A percentile compares a stretch with the other conserved stretches of the same genome.
These are phyloP conservation scores for Cynoglossus semilaevis DNA, from an alignment of 2,113 vertebrate species.

Conservation along the genomic window DNA sequence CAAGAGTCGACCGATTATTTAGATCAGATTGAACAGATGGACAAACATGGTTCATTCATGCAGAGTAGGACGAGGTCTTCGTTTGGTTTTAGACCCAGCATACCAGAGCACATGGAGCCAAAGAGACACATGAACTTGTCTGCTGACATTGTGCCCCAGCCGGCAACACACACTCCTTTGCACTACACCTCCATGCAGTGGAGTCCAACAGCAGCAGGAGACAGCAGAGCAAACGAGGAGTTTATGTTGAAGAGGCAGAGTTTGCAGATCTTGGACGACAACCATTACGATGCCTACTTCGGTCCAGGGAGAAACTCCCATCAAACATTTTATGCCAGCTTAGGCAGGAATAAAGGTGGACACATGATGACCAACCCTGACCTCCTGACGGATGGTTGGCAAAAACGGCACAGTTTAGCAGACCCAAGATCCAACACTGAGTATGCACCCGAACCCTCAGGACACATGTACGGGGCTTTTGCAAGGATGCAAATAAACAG, in stretches of 20 bases:
- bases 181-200: slow-evolving; percentile 68
- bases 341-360: slow-evolving; percentile 64
- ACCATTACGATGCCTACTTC: slow-evolving; percentile 44
- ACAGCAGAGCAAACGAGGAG: slow-evolving; percentile 55
- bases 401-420: slow-evolving; percentile 90
- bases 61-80: slow-evolving; percentile 86
- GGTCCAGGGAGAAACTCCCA: slow-evolving; percentile 64
- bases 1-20: slow-evolving; percentile 75
- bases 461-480: slow-evolving; percentile 79
- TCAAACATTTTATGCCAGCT: slow-evolving; percentile 68
- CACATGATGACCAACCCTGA: slow-evolving; percentile 52
- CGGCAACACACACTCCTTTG: slow-evolving; percentile 25
- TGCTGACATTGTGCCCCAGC: slow-evolving; percentile 68
- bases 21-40: slow-evolving; percentile 77
- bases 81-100: slow-evolving; percentile 81
- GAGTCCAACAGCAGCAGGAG: slow-evolving; percentile 39
- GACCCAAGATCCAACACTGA: slow-evolving; percentile 80
- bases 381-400: slow-evolving; percentile 69
- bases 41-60: slow-evolving; percentile 76
- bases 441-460: slow-evolving; percentile 68
- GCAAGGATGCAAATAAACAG: slow-evolving; percentile 70
- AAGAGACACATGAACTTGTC: slow-evolving; percentile 80
- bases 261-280: slow-evolving; percentile 68
- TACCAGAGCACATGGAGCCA: slow-evolving; percentile 85
- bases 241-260: slow-evolving; percentile 64